Evolutionary conservation across 2,888 invertebrate genomes (phyloP), one percentile per base, ranked within the genome.

Genomic region (Chrysodeixis includens): DNA sequence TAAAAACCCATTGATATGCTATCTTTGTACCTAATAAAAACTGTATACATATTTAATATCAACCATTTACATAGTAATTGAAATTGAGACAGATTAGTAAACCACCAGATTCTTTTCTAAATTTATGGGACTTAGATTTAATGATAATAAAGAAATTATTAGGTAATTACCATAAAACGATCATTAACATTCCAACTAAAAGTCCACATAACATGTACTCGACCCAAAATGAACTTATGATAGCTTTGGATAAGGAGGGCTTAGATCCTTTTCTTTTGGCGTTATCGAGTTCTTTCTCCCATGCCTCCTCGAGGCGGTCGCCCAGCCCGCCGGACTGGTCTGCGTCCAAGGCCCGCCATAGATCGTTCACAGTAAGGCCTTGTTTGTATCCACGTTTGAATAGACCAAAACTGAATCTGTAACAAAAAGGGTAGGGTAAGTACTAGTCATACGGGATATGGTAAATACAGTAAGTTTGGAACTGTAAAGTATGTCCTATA

Each of bases 311-410:
- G 46, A 97, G 90, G 18, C 93, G 92, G 86, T 97, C 96, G 9
- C 97, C 97, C 14, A 97, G 92, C n/a, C 90, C 88, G 66, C 96
- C 96, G 0, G 97, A 97, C 54, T 94, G 90, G 88, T 97, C 97
- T 18, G 91, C 90, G 1, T 94, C 90, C 18, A 96, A 91, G 9
- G 96, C 95, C 83, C 96, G 96, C 91, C 96, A 97, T 26, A 97
- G 88, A 83, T 97, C 97, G 78, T 96, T 96, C 12, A 96, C 84
- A 68, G 96, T 96, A 62, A 97, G 91, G 66, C 97, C 96, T 70
- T 96, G 92, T 76, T 95, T 95, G 81, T 94, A 96, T 54, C 97
- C 97, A 85, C 96, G 95, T 83, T 94, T 95, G 82, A 97, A 97
- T 69, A 96, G 93, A 40, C 95, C 95, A 75, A 96, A 95, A 61